A percentile compares a stretch with the other conserved stretches of the same genome.
Conservation (phyloP, 2,888 invertebrate species). For the Eilema sororculum region DNA sequence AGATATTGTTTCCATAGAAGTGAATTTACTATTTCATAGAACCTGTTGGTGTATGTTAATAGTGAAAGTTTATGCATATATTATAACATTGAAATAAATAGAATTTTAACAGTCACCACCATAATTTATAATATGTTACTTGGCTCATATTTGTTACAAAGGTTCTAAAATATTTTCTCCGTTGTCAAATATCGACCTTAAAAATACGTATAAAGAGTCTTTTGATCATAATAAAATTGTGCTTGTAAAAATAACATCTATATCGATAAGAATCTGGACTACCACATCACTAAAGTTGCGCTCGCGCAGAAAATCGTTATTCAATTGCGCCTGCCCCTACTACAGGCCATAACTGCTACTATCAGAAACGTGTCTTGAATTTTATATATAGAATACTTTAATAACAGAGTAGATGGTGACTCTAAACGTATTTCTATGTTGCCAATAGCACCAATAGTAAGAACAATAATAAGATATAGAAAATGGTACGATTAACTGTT, state of each 20-base stretch:
- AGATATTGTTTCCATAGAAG: too few relatives aligned
- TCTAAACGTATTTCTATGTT: slow-evolving; percentile 18
- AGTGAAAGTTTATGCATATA: too few relatives aligned
- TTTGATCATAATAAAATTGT: neutral
- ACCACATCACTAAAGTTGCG: slow-evolving; percentile 61
- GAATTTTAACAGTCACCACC: too few relatives aligned
- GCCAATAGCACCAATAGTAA: slow-evolving; percentile 15
- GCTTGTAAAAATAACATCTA: slow-evolving; percentile 39
- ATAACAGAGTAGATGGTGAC: neutral
- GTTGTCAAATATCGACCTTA: neutral
- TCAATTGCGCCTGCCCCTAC: slow-evolving; percentile 69
- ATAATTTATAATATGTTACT: too few relatives aligned
- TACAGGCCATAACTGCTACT: slow-evolving; percentile 68
- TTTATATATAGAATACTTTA: slow-evolving; percentile 23
- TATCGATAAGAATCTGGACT: slow-evolving; percentile 50
- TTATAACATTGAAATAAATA: too few relatives aligned
- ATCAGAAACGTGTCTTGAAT: slow-evolving; percentile 68
- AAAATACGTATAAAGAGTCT: neutral
- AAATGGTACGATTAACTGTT: slow-evolving; percentile 44
- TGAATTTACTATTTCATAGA: too few relatives aligned
- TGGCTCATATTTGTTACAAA: too few relatives aligned
- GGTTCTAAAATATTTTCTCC: neutral
- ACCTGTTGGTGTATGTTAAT: too few relatives aligned
- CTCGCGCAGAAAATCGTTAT: slow-evolving; percentile 71
- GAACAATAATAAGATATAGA: slow-evolving; percentile 25